Conservation (phyloP, 2,797 vertebrate genomes). For the Bucorvus abyssinicus region DNA sequence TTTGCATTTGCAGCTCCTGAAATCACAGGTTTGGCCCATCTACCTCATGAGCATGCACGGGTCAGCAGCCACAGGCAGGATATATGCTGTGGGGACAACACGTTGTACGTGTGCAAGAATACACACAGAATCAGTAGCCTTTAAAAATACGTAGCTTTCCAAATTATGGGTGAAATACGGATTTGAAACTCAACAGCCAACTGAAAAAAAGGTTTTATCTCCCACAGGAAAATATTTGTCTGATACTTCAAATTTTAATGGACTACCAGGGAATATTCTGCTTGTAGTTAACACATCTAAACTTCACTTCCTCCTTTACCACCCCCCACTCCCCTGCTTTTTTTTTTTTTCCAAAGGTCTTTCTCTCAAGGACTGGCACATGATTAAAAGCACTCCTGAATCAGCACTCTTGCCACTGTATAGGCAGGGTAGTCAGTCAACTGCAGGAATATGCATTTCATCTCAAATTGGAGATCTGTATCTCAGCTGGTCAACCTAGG, state of each 20-base stretch:
- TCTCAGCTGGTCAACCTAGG: background rate
- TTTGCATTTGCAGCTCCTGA: background rate
- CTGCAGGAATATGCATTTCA: background rate
- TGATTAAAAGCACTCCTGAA: background rate
- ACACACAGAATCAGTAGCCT: background rate
- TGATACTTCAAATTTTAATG: background rate
- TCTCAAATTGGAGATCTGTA: background rate
- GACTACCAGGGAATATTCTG: background rate
- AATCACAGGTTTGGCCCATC: background rate
- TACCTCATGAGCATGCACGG: accelerated
- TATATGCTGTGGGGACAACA: background rate
- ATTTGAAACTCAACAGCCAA: background rate
- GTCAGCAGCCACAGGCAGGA: background rate
- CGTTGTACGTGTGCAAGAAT: background rate
- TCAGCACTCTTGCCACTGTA: background rate
- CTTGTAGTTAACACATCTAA: background rate
- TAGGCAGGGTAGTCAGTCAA: background rate
- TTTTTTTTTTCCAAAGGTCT: background rate
- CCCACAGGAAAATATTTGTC: background rate
- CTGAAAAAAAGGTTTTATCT: background rate
- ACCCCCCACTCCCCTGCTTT: accelerated
- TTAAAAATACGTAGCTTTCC: background rate
- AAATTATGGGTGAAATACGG: background rate
- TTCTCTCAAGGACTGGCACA: background rate
- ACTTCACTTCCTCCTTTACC: background rate